Base-by-base conservation (phyloP, 64 coral and sea anemone species). In the Pocillopora damicornis region DNA sequence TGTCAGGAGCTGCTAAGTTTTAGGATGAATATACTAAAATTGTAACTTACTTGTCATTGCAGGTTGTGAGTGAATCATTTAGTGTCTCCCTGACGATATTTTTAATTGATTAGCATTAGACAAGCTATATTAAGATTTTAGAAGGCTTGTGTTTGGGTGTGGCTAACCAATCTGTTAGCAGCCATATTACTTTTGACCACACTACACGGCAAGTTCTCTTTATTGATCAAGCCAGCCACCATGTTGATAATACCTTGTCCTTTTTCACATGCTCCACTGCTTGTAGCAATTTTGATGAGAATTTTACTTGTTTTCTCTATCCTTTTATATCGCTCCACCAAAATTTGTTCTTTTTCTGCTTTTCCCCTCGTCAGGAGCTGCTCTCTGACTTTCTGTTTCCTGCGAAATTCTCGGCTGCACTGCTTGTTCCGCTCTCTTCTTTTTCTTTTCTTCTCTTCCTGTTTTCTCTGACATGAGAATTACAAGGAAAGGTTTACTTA, bases 231-330 rank as follows among this genome's bases (percentile, higher is more conserved):
- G 20, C 65, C 64, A 22, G 81, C 63, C 65, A 85, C 81, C 81
- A 67, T 85, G 68, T 85, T 85, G 38, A 85, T 85, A 42, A 85
- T 85, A 38, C 36, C 62, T 36, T 66, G 65, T n/a, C 81, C 81
- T 15, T 85, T 85, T 85, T 85, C 81, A 85, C 81, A 85, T 72
- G 81, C 81, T 65, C 81, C 81, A 73, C 63, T 85, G 16, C 81
- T 85, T 20, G 38, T 85, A 10, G 81, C 81, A 58, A 85, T 85
- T 72, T 72, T 85, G 64, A 57, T 15, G 20, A 85, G 81, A 13
- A 85, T 85, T 85, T 85, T 85, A 15, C 63, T 85, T 73, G 81
- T 85, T 20, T 85, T 85, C 18, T 85, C 81, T 20, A 85, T 73
- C 36, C 81, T 85, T 18, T 73, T 85, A n/a, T 85, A 66, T 58